Base-by-base conservation (phyloP, 2,113 vertebrate species). In the Verasper variegatus region DNA sequence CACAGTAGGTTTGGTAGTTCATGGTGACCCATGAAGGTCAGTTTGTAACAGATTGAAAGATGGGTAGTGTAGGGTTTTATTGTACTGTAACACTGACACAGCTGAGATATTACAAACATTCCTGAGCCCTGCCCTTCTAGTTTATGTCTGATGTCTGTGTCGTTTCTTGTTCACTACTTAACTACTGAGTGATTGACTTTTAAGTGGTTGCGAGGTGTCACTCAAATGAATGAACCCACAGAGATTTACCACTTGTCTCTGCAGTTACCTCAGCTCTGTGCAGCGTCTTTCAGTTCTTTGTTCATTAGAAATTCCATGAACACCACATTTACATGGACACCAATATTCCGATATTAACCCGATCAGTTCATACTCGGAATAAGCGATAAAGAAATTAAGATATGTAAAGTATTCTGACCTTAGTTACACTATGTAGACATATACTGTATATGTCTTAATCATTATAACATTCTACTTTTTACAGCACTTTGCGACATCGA, bases 11-110 rank as follows among this genome's bases (percentile, higher is more conserved):
- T 73, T 76, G 79, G 67, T 82, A 72, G 84, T 86, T 78, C 63
- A 80, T 66, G 31, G 42, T 80, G 82, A 90, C 84, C 82, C 68
- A 68, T 57, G 27, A 18, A 66, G 76, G 90, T 90, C 88, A 89
- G 76, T 81, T 74, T 80, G 70, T 90, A 88, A 86, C 87, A 85
- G 65, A 86, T 47, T 87, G 70, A 81, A 81, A 59, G 52, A 37
- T 71, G 78, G 56, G 55, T 27, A 56, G 27, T 40, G 76, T 54
- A 49, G 35, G 7, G 21, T 60, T 63, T 68, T 78, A 81, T 51
- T 70, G 21, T 31, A n/a, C 21, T 62, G 26, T 60, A 61, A 81
- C 15, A 75, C 57, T 35, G 40, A 49, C 26, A 11, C 31, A 68
- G 13, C 20, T 24, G 21, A 23, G 20, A 64, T 60, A 54, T 47